phyloP scores from a whole-genome alignment of 2,113 vertebrate species.

The Strigops habroptila region DNA sequence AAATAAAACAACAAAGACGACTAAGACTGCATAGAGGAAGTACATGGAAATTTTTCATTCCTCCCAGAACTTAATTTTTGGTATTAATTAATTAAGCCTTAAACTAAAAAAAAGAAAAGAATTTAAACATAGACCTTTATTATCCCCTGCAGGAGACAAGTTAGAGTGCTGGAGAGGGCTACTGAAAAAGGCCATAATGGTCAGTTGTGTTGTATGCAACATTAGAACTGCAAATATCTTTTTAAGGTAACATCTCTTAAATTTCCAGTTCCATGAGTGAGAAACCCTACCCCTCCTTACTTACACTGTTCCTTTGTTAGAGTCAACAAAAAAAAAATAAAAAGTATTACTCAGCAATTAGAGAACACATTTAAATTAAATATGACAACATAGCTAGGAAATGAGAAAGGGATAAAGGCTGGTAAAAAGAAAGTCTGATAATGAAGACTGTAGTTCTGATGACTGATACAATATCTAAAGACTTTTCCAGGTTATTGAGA shows the following conservation, averaged over 20 bases:
- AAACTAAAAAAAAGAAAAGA: not conserved
- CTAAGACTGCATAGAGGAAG: not conserved
- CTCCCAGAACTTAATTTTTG: not conserved
- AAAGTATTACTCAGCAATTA: not conserved
- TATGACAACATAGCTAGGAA: not conserved
- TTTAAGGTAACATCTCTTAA: not conserved
- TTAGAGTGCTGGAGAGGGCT: not conserved
- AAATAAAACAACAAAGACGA: not conserved
- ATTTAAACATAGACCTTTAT: not conserved
- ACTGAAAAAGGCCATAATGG: not conserved
- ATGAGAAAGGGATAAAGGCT: not conserved
- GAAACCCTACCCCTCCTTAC: not conserved
- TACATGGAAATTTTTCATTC: not conserved
- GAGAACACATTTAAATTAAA: conserved; percentile 13
- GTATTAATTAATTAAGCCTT: not conserved
- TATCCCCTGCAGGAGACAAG: not conserved
- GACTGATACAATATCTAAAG: conserved; percentile 6
- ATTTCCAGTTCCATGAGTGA: not conserved
- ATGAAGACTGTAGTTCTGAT: not conserved
- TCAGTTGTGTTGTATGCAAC: not conserved
- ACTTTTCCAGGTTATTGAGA: not conserved
- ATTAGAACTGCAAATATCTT: not conserved
- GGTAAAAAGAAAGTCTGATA: not conserved
- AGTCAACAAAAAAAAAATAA: not conserved
- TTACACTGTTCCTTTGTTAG: not conserved